Base-by-base conservation (phyloP, 2,797 vertebrate genomes). In the Micromesistius poutassou region DNA sequence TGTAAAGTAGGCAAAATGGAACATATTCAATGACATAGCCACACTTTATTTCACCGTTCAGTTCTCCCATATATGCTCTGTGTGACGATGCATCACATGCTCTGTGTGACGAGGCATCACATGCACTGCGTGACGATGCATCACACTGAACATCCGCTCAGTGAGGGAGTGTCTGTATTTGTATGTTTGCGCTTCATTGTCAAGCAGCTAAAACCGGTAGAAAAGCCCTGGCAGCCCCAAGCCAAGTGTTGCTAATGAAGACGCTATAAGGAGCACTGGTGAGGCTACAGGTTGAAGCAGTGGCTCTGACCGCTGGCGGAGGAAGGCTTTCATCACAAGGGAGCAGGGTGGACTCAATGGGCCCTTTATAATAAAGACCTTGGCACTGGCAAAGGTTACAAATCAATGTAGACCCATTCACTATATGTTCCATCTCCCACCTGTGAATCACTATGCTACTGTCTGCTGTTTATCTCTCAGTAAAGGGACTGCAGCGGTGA, bases 1-100 rank as follows among this genome's bases (percentile, higher is more conserved):
- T 99, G 42, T 3, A 62, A 55, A n/a, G 55, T 62, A 62, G 22
- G 8, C n/a, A 62, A 19, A 62, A 19, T 50, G 19, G 46, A 19
- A 50, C 4, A 50, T 50, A n/a, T 62, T 62, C n/a, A 62, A 9
- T 25, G 25, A 25, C 55, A 25, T 19, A 25, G 10, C 22, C 5
- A 7, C n/a, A 7, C n/a, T n/a, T n/a, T 19, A 25, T n/a, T n/a
- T 62, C 9, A 62, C 55, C 8, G 55, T 19, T 22, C 2, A 50
- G 55, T 62, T 62, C 22, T 62, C 5, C 55, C 2, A 25, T 25
- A 62, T 8, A 62, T 25, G n/a, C 55, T 22, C 16, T 62, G 55
- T 22, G 46, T 50, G 46, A 50, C 1, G 46, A 50, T 12, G 19
- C 46, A 50, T 50, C 46, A 19, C 5, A 50, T 50, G 10, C 16